Conservation (phyloP, 2,888 invertebrate species). For the Polylopha cassiicola region DNA sequence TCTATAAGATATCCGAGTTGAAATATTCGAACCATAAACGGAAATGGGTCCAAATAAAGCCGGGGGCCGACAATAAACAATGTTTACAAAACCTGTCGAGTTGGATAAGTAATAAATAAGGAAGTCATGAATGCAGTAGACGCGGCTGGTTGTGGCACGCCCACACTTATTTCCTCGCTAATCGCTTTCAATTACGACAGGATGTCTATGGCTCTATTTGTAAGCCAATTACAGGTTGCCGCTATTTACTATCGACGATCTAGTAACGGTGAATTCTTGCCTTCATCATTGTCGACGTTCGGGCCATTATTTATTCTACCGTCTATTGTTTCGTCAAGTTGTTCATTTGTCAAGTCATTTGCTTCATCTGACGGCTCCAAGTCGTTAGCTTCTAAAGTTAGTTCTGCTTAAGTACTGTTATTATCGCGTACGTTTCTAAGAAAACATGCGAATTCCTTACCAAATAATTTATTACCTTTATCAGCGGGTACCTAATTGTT, state of each 20-base stretch:
- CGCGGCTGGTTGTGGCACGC: slow-evolving; percentile 24
- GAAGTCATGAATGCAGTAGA: slow-evolving; percentile 22
- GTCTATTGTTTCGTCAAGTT: neutral
- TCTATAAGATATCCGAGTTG: slow-evolving; percentile 11
- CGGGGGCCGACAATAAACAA: slow-evolving; percentile 20
- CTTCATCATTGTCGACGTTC: neutral
- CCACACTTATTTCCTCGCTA: slow-evolving; percentile 26
- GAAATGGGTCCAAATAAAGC: slow-evolving; percentile 13
- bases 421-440: too few relatives aligned
- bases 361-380: too few relatives aligned
- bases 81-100: slow-evolving; percentile 24
- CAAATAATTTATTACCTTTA: too few relatives aligned
- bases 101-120: slow-evolving; percentile 20
- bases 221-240: slow-evolving; percentile 14
- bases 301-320: neutral
- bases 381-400: too few relatives aligned
- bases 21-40: slow-evolving; percentile 19
- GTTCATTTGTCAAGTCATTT: too few relatives aligned
- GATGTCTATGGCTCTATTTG: slow-evolving; percentile 23
- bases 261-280: slow-evolving; percentile 1
- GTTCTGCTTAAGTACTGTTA: too few relatives aligned
- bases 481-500: too few relatives aligned
- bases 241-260: slow-evolving; percentile 8
- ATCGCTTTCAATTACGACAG: slow-evolving; percentile 31
- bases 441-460: too few relatives aligned